Conservation (phyloP, 2,888 invertebrate genomes). For the Cylloceria caligata region DNA sequence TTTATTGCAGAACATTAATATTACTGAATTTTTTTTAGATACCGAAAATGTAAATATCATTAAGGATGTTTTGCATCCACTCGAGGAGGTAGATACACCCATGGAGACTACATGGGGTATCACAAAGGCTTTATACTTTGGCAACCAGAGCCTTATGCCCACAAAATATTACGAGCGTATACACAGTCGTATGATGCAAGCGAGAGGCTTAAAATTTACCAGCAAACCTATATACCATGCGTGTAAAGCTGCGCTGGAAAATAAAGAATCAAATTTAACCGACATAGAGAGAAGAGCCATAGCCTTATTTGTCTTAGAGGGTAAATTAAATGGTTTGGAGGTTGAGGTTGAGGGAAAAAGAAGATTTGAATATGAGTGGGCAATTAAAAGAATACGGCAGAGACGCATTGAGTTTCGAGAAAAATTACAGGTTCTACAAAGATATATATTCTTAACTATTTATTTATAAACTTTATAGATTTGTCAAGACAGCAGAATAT, state of each 20-base stretch:
- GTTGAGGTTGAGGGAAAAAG: constrained; percentile 86
- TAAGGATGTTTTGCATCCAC: constrained; percentile 89
- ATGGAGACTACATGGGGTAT: constrained; percentile 95
- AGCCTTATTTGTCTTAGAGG: constrained; percentile 92
- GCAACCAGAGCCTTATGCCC: constrained; percentile 92
- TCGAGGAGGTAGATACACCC: constrained; percentile 90
- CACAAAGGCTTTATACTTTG: constrained; percentile 93
- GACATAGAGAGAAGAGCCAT: constrained; percentile 90
- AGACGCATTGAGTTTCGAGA: constrained; percentile 88
- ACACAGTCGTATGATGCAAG: constrained; percentile 91
- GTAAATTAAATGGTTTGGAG: constrained; percentile 92
- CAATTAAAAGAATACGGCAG: constrained; percentile 78
- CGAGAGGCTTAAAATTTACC: constrained; percentile 90
- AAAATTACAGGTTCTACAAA: constrained; percentile 87
- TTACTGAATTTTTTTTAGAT: neutral
- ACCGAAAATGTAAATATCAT: constrained; percentile 86
- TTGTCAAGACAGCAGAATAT: too few relatives aligned
- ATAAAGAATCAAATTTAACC: constrained; percentile 82
- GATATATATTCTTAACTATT: neutral
- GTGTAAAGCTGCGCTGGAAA: constrained; percentile 87
- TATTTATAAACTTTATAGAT: too few relatives aligned
- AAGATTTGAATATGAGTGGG: neutral
- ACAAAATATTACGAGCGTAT: constrained; percentile 92
- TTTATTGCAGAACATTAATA: constrained; percentile 66
- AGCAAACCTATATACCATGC: constrained; percentile 90